Base-by-base conservation (phyloP, 2,113 vertebrate species). In the Cyphomyrus discorhynchus region DNA sequence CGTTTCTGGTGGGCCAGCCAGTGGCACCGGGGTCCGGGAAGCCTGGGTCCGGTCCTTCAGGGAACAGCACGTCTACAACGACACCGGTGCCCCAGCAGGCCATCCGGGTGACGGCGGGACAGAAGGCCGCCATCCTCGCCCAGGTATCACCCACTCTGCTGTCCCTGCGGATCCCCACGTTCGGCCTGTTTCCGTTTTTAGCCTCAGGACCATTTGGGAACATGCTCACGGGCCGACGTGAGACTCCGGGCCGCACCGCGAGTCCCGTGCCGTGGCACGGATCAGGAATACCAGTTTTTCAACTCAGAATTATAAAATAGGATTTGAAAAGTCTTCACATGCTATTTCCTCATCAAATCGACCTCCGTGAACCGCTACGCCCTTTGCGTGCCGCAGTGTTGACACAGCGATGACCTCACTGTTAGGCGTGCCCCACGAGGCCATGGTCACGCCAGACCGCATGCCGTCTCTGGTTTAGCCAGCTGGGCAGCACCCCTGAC, bases 1-100 rank as follows among this genome's bases (percentile, higher is more conserved):
- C 98, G 0, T 99, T 99, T 95, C 95, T 99, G 92, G 98, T 99
- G 46, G 98, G 98, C 53, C 98, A 99, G 88, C 98, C 98, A 52
- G 96, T 97, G 9, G 93, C 95, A 7, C 97, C 97, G 89, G 95
- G 96, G 88, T 96, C 98, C 27, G 97, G 96, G 91, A 99, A 99
- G 93, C 97, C 97, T 83, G 93, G 96, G 19, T 93, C 94, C 58
- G 93, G 96, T 45, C 35, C 74, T 7, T 96, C 96, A 0, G 93
- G 96, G 89, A 97, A 97, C 62, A 94, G 96, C 19, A 93, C 95
- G 85, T 90, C 98, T 39, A 95, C 97, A 90, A 94, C 97, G 80
- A 88, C 96, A 24, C 94, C 96, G 91, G 96, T 96, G 90, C 96
- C 96, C n/a, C 97, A 98, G 93, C 96, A 97, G 92, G 96, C 98